A percentile compares a stretch with the other conserved stretches of the same genome.
phyloP scores from a whole-genome alignment of 2,113 vertebrate genomes.

The Zosterops japonicus region DNA sequence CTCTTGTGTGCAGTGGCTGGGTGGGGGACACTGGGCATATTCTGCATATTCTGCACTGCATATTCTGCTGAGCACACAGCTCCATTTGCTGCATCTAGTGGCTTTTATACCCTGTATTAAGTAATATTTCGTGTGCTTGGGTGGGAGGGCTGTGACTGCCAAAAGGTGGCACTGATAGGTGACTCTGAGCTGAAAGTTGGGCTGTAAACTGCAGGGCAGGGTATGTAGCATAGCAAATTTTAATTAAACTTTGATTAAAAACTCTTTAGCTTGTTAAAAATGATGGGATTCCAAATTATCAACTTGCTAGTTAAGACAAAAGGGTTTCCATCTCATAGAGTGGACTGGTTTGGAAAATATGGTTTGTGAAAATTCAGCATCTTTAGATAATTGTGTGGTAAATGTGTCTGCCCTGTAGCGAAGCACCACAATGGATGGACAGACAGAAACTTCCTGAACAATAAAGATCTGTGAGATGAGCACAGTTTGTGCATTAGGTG shows the following conservation, averaged over 20 bases:
- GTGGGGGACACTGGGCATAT: not conserved
- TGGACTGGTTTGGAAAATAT: not conserved
- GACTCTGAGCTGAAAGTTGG: not conserved
- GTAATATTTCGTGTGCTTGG: not conserved
- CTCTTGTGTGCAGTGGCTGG: not conserved
- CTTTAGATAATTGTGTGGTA: not conserved
- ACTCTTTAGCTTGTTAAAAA: not conserved
- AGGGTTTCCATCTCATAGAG: not conserved
- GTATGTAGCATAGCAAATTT: not conserved
- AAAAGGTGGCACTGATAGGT: not conserved
- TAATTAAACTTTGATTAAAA: slow-evolving; percentile 31
- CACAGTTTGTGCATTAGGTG: not conserved
- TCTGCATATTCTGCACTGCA: not conserved
- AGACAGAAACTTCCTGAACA: not conserved
- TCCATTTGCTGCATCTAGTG: not conserved
- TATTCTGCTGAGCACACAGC: not conserved
- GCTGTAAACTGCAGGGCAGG: not conserved
- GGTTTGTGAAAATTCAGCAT: not conserved
- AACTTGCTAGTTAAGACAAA: not conserved
- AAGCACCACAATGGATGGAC: not conserved
- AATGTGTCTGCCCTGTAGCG: not conserved
- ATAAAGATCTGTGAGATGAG: not conserved
- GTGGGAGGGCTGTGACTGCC: not conserved
- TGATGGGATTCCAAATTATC: not conserved
- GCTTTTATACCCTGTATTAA: not conserved